Percentiles rank a stretch among this genome's conserved stretches.
Conservation (phyloP, 2,888 invertebrate species). For the Salpingus planirostris region DNA sequence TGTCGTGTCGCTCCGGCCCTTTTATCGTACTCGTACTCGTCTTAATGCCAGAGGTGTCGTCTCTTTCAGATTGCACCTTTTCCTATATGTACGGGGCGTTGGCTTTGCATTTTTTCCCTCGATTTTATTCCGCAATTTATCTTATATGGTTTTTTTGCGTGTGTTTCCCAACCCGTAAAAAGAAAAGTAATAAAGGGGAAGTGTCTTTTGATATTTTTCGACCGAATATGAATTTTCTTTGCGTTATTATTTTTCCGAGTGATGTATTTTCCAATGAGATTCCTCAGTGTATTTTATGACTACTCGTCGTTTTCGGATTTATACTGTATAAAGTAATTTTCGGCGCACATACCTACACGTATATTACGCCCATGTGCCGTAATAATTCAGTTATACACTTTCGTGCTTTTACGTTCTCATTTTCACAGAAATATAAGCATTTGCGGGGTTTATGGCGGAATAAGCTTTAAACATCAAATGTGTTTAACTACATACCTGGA, state of each 20-base stretch:
- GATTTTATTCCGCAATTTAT: slow-evolving; percentile 18
- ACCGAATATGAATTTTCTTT: slow-evolving; percentile 24
- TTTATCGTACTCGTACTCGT: slow-evolving; percentile 12
- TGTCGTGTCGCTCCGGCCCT: too few species aligned
- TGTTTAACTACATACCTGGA: slow-evolving; percentile 3
- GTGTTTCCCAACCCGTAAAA: slow-evolving; percentile 21
- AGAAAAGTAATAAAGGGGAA: slow-evolving; percentile 24
- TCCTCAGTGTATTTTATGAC: slow-evolving; percentile 17
- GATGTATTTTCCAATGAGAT: slow-evolving; percentile 22
- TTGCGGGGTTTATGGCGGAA: slow-evolving; percentile 6
- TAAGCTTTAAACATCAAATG: slow-evolving; percentile 4
- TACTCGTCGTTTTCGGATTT: slow-evolving; percentile 15
- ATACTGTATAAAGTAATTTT: slow-evolving; percentile 10
- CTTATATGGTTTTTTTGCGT: slow-evolving; percentile 16
- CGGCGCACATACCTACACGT: slow-evolving; percentile 3
- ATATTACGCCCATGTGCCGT: too few species aligned
- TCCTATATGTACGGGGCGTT: too few species aligned
- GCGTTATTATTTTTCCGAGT: slow-evolving; percentile 22
- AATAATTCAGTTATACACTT: slow-evolving; percentile 6
- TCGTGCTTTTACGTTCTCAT: slow-evolving; percentile 3
- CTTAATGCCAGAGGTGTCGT: slow-evolving; percentile 9
- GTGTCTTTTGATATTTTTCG: slow-evolving; percentile 26
- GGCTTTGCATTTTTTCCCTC: slow-evolving; percentile 8
- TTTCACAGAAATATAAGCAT: slow-evolving; percentile 6
- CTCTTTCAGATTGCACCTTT: too few species aligned